Conservation (phyloP, 2,888 invertebrate species). For the Junonia oenone region DNA sequence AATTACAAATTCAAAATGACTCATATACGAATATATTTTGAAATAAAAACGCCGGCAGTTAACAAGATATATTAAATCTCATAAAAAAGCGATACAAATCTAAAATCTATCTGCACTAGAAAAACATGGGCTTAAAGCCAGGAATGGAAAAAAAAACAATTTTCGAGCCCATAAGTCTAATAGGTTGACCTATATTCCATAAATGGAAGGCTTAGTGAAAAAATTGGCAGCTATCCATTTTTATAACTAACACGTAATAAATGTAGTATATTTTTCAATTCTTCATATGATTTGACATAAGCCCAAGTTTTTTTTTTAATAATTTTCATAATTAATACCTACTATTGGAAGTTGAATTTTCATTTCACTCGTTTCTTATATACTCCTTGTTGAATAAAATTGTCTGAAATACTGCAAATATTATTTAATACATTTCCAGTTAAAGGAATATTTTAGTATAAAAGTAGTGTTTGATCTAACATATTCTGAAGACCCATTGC, state of each 20-base stretch:
- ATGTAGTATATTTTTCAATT: not conserved
- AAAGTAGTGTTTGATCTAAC: constrained; percentile 9
- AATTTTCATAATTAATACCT: not conserved
- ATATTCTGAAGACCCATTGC: constrained; percentile 7
- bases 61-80: not conserved
- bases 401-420: constrained; percentile 3
- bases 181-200: constrained; percentile 20
- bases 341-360: constrained; percentile 2
- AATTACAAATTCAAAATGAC: not conserved
- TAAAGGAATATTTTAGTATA: constrained; percentile 2
- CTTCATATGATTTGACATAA: not conserved
- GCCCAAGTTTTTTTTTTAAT: not conserved
- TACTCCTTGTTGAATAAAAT: not conserved
- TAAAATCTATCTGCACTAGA: constrained; percentile 10
- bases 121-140: constrained; percentile 17
- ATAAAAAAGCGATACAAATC: not conserved
- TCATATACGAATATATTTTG: not conserved
- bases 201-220: constrained; percentile 19
- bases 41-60: not conserved
- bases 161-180: constrained; percentile 22
- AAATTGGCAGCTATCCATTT: constrained; percentile 22
- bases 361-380: not conserved
- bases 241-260: constrained; percentile 12
- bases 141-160: constrained; percentile 20
- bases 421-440: not conserved